These are phyloP conservation scores for Theristicus caerulescens DNA, from an alignment of 2,113 vertebrate genomes.

Conservation along the genomic window DNA sequence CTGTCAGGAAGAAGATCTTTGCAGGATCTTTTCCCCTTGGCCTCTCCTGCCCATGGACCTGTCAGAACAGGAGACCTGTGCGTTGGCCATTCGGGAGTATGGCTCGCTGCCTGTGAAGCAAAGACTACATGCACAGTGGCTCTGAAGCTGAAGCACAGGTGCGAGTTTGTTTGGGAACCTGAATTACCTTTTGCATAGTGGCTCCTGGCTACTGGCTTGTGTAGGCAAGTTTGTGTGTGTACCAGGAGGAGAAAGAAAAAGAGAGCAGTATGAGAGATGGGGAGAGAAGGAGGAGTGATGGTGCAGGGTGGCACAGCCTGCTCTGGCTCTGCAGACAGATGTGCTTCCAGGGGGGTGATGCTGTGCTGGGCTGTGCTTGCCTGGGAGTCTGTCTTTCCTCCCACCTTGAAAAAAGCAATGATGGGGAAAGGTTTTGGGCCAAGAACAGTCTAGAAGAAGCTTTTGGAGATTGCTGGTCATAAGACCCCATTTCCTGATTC, in stretches of 20 bases:
- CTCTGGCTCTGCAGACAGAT: neutral
- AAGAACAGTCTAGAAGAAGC: neutral
- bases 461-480: neutral
- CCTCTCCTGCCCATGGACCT: neutral
- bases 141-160: neutral
- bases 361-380: neutral
- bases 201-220: neutral
- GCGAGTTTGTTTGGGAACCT: neutral
- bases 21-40: neutral
- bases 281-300: neutral
- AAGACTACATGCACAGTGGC: neutral
- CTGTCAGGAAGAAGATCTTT: neutral
- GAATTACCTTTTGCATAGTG: neutral
- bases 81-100: accelerated
- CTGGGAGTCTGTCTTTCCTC: neutral
- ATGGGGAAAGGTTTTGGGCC: neutral
- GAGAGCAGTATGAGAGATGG: neutral
- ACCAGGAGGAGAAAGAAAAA: neutral
- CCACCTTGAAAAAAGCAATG: neutral
- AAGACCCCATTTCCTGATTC: neutral
- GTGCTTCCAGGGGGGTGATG: neutral
- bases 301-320: accelerated
- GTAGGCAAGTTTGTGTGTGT: neutral
- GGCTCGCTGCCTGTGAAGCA: neutral
- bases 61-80: neutral